Percentiles rank a stretch among this genome's conserved stretches.
These are phyloP conservation scores for Xanthia togata DNA, from an alignment of 2,888 invertebrate genomes.

Conservation along the genomic window DNA sequence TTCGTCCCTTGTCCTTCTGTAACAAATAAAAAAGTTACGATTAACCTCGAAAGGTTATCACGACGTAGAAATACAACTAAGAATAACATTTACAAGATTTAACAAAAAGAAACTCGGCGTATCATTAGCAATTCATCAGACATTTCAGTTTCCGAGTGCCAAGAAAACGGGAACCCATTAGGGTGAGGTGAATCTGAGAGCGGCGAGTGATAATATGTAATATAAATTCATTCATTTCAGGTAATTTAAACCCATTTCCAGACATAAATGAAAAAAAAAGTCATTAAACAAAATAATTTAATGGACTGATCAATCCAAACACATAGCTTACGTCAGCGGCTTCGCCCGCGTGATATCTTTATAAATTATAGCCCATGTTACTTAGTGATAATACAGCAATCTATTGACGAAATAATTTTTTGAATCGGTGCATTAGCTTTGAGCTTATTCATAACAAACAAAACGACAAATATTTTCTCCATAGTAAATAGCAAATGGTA, in stretches of 20 bases:
- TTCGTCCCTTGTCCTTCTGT: neutral
- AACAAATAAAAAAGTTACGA: constrained; percentile 55
- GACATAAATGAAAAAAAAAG: neutral
- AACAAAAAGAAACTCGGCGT: constrained; percentile 69
- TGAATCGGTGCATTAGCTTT: too few relatives aligned
- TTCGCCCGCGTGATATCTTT: too few relatives aligned
- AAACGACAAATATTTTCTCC: too few relatives aligned
- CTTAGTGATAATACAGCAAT: too few relatives aligned
- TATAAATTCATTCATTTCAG: neutral
- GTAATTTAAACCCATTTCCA: neutral
- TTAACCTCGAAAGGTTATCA: constrained; percentile 66
- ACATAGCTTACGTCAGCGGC: too few relatives aligned
- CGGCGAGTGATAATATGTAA: constrained; percentile 1
- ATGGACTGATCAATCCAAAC: neutral
- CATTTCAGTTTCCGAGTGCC: constrained; percentile 73
- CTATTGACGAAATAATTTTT: too few relatives aligned
- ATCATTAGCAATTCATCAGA: constrained; percentile 82
- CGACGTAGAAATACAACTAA: constrained; percentile 67
- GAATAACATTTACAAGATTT: constrained; percentile 72
- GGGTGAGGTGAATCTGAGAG: constrained; percentile 40
- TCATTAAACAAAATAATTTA: neutral
- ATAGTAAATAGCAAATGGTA: too few relatives aligned
- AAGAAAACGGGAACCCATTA: constrained; percentile 68
- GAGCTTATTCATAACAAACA: too few relatives aligned
- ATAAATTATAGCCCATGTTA: too few relatives aligned